Base-by-base conservation (phyloP, 2,113 vertebrate genomes). In the Spheniscus mendiculus region DNA sequence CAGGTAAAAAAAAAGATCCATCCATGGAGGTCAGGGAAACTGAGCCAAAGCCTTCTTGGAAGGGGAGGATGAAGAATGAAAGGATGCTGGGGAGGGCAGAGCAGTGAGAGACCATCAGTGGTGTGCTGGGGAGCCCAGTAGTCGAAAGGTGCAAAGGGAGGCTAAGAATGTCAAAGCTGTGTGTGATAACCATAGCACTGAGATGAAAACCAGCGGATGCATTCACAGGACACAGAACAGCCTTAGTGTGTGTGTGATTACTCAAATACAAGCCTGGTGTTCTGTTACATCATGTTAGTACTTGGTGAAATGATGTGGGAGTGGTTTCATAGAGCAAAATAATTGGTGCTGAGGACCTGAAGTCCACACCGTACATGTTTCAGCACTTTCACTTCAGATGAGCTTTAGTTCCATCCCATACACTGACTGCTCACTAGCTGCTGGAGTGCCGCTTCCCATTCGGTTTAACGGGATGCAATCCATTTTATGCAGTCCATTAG, bases 81-180 rank as follows among this genome's bases (percentile, higher is more conserved):
- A 62, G 25, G 34, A 25, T 61, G 34, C 18, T 62, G 55, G 15
- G 16, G 25, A 77, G 9, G 58, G 11, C 23, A 49, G 53, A 66
- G 63, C 49, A 50, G 9, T 0, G 0, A 70, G 56, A 66, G 27
- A 36, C 6, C 13, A 26, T 36, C 40, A 10, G 13, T 30, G 11
- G 7, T 65, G 32, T 50, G 15, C 17, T 61, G 52, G 20, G 38
- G 25, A 89, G 34, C 10, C 12, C 27, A 7, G 20, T 30, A 21
- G 25, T 15, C 4, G 5, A 8, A 8, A 27, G 8, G 10, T 63
- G 47, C 38, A 62, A 62, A 84, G 21, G 21, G 25, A 67, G 11
- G 47, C 6, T 56, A 53, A n/a, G 40, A 45, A 56, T 17, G 36
- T 50, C 49, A 77, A 55, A 69, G 26, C 9, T 42, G 5, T 26